Evolutionary conservation across 2,113 vertebrate genomes (phyloP), one percentile per base, ranked within the genome.

Genomic region (Sceloporus tristichus): DNA sequence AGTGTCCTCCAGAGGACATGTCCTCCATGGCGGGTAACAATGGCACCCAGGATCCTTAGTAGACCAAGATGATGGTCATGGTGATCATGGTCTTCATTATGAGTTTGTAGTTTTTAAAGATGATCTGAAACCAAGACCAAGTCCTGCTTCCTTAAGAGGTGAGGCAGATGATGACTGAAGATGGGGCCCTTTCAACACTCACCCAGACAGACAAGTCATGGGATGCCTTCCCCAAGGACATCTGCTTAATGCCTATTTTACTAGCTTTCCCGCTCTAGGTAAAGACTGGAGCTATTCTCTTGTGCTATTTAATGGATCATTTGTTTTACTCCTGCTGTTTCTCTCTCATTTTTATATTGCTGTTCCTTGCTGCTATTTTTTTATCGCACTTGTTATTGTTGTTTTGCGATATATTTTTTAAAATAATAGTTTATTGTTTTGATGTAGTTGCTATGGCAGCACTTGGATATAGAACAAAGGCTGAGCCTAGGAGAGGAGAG

Each of bases 321-420:
- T 82, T 66, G 25, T 82, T 82, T 82, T 48, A 42, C 29, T 82
- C 65, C n/a, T 81, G 40, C 80, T 66, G 38, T 82, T 82, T 70
- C 16, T 1, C 21, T 56, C 78, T 79, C 42, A 18, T 14, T 59
- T 79, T 79, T 79, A 68, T 42, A 82, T 82, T 48, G 65, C 65
- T 42, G 40, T 13, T 65, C 56, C 38, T 76, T 59, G 11, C 10
- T 79, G n/a, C 56, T 62, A 38, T 62, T 80, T 62, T 80, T 80
- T 62, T 77, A 48, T 79, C 38, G 34, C 25, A 14, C 40, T 19
- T 11, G 1, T 62, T 65, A 81, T 82, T 25, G 38, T 27, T 42
- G 62, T 42, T 82, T 42, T 68, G 62, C 27, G 38, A 40, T 66
- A 34, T 34, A 34, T 65, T 59, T 78, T 78, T 59, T 16, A 21